phyloP scores from a whole-genome alignment of 2,797 vertebrate species.

The Lagorchestes hirsutus region DNA sequence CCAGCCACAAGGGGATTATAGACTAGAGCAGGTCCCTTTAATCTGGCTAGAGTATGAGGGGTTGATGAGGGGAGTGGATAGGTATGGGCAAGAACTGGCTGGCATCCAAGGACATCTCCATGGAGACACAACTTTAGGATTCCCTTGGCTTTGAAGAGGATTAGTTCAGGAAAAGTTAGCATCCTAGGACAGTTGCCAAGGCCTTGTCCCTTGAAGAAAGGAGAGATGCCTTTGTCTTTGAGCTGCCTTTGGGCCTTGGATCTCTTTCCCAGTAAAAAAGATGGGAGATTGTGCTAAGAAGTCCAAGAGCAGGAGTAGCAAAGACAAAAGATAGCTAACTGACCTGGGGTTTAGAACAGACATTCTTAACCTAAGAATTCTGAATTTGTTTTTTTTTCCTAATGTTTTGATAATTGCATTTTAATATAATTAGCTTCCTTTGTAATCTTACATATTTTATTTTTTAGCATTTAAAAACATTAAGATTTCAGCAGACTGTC shows the following conservation, averaged over 20 bases:
- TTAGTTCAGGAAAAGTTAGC: neutral
- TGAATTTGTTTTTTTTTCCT: neutral
- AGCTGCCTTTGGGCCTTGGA: neutral
- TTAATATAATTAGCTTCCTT: neutral
- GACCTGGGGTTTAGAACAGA: neutral
- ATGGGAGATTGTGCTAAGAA: neutral
- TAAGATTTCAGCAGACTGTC: neutral
- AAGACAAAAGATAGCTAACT: neutral
- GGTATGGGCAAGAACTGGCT: neutral
- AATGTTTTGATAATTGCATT: neutral
- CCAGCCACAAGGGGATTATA: neutral
- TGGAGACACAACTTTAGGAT: neutral
- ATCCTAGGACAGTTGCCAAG: neutral
- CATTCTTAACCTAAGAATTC: neutral
- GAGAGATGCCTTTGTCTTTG: neutral
- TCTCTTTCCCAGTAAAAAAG: neutral
- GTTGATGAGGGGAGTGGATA: neutral
- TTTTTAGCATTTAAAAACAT: neutral
- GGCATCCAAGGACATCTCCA: neutral
- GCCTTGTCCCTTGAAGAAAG: neutral
- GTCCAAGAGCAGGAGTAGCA: neutral
- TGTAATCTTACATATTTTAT: neutral
- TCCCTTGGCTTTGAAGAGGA: neutral
- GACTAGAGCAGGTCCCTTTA: neutral
- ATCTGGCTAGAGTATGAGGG: neutral